These are phyloP conservation scores for Zapus hudsonius DNA, from an alignment of 2,113 vertebrate species.

Conservation along the genomic window DNA sequence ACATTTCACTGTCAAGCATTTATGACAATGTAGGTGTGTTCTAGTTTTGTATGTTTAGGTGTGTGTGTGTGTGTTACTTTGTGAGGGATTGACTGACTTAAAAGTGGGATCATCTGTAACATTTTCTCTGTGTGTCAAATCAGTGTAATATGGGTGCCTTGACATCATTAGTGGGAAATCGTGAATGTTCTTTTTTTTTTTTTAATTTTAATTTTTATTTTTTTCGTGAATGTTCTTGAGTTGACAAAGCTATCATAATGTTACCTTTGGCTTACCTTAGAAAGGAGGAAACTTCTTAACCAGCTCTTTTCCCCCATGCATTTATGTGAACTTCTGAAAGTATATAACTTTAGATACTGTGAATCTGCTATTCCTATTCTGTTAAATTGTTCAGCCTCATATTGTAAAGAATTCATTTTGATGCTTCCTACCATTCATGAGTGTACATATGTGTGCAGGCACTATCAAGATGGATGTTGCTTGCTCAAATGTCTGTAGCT, in stretches of 20 bases:
- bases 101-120: conserved; percentile 11
- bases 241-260: background rate
- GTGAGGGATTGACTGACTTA: conserved; percentile 37
- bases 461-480: background rate
- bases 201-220: too few relatives aligned
- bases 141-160: background rate
- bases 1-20: conserved; percentile 55
- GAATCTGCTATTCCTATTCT: conserved; percentile 60
- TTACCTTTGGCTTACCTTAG: conserved; percentile 27
- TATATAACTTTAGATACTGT: conserved; percentile 77
- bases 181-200: conserved; percentile 60
- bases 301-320: background rate
- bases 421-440: background rate
- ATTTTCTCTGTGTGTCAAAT: background rate
- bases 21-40: background rate
- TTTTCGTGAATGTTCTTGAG: conserved; percentile 1
- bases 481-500: background rate
- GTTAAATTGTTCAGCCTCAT: background rate
- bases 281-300: conserved; percentile 27
- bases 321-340: conserved; percentile 38
- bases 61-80: conserved; percentile 47
- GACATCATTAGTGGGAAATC: conserved; percentile 20
- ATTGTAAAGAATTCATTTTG: background rate
- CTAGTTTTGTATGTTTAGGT: conserved; percentile 56
- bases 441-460: too few relatives aligned